Conservation (phyloP, 2,113 vertebrate genomes). For the Pluvianellus socialis region DNA sequence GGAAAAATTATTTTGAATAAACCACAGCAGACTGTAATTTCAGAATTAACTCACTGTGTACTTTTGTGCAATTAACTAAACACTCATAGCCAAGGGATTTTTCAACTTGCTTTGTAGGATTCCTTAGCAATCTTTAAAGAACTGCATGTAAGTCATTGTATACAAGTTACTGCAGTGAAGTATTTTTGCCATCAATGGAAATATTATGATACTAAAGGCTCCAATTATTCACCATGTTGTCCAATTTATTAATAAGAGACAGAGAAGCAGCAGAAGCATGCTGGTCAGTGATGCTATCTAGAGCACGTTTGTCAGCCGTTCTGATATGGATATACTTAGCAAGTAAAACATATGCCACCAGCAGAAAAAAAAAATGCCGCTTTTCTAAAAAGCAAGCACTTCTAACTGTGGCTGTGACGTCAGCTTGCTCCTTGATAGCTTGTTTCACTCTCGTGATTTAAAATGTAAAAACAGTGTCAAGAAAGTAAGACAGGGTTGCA, state of each 20-base stretch:
- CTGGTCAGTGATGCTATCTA: neutral
- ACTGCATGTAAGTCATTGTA: neutral
- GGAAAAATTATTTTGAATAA: neutral
- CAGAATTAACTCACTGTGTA: neutral
- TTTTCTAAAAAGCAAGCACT: neutral
- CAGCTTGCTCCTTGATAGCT: neutral
- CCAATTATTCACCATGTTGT: neutral
- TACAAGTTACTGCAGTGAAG: neutral
- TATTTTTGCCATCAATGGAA: neutral
- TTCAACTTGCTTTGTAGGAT: neutral
- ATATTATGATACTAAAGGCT: neutral
- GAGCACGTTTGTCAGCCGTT: neutral
- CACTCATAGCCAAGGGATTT: neutral
- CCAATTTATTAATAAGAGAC: neutral
- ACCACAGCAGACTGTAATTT: neutral
- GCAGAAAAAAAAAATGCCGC: neutral
- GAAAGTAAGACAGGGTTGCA: neutral
- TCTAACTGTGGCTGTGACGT: neutral
- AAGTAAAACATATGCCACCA: slow-evolving; percentile 19
- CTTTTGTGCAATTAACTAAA: neutral
- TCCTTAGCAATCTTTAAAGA: neutral
- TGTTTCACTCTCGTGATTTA: neutral
- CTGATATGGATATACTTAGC: neutral
- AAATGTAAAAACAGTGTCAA: neutral
- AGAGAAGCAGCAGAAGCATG: neutral